Evolutionary conservation across 2,797 vertebrate species (phyloP), one percentile per base, ranked within the genome.

Genomic region (Rhynchonycteris naso): DNA sequence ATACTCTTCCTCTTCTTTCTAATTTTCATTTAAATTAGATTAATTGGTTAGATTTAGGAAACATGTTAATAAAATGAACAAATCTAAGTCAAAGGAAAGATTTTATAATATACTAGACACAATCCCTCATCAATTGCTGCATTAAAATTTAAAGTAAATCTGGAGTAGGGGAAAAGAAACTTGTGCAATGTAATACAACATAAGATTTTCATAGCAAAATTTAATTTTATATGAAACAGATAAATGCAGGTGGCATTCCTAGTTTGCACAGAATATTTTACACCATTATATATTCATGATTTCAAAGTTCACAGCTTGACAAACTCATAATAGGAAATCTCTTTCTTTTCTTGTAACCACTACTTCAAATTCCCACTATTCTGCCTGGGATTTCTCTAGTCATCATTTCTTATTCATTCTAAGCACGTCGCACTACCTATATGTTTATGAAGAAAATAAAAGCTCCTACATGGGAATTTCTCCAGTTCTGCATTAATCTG

Each of bases 241-340:
- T 52, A 74, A 90, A 30, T 93, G n/a, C 65, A 56, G 1, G 3
- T 81, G n/a, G 3, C 15, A 75, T 54, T 83, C 59, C 28, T 84
- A 65, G 30, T 63, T 59, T 61, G 35, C 18, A 66, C 16, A 50
- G 5, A 80, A 13, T 82, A 91, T 88, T 81, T 93, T 86, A 50
- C 3, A 28, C 15, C 18, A 35, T 52, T 52, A 81, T 61, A 91
- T 81, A 84, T 95, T 88, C n/a, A 54, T 72, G 22, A 21, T 63
- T 95, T 92, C 56, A 81, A 81, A 88, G 38, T 87, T 80, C 74
- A 24, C 30, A 76, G 1, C 65, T 92, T 93, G 52, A 72, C 33
- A 79, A 68, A 43, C 72, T 24, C 33, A 16, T 59, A 61, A 66
- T 38, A 76, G 30, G 28, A 28, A 33, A 58, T 80, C 63, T 82